These are phyloP conservation scores for Albula glossodonta DNA, from an alignment of 2,113 vertebrate species.

Conservation along the genomic window DNA sequence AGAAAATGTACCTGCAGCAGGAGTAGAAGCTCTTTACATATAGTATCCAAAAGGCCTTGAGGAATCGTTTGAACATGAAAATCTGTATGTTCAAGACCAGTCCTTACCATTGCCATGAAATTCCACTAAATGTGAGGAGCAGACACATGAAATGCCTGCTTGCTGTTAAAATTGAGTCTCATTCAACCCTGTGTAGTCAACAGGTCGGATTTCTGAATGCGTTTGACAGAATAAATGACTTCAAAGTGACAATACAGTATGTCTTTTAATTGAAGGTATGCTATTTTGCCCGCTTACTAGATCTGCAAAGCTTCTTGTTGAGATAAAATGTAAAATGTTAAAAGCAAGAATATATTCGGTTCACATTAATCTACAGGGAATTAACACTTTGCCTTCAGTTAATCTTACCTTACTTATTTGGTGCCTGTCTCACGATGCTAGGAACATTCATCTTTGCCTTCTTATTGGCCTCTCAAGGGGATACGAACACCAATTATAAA, in stretches of 20 bases:
- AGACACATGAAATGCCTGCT: neutral
- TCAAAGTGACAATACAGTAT: neutral
- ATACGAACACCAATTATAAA: neutral
- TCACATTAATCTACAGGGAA: neutral
- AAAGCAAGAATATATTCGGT: neutral
- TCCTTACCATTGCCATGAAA: neutral
- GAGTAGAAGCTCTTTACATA: conserved; percentile 56
- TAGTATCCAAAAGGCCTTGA: conserved; percentile 37
- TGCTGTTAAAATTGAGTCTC: neutral
- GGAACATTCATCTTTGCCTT: neutral
- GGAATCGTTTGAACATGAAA: neutral
- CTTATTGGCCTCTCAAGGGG: neutral
- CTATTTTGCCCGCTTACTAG: neutral
- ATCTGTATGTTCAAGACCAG: neutral
- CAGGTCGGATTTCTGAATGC: conserved; percentile 3
- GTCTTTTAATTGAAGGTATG: neutral
- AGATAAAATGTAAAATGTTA: neutral
- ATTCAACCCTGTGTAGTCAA: neutral
- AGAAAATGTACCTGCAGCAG: conserved; percentile 51
- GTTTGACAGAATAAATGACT: neutral
- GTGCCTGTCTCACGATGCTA: neutral
- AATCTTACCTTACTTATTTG: neutral
- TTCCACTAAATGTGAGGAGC: neutral
- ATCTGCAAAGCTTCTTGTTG: neutral
- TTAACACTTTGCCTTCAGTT: neutral